Base-by-base conservation (phyloP, 2,113 vertebrate species). In the Protomyctophum bolini region DNA sequence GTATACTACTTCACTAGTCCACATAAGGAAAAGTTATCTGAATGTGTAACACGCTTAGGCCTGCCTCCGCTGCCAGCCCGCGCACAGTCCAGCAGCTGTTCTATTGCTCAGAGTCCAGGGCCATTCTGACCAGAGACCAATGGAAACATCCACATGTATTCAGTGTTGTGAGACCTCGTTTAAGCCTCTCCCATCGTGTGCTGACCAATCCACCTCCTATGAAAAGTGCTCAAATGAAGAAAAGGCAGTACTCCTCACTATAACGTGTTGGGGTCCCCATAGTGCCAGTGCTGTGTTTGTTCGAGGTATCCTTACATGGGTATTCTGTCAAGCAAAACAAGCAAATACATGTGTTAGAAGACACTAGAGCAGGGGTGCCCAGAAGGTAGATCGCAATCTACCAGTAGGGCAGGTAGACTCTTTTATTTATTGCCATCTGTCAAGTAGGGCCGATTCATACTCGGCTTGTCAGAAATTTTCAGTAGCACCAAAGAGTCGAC, bases 181-280 rank as follows among this genome's bases (percentile, higher is more conserved):
- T 8, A 62, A 80, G 59, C 61, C 58, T 60, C 55, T 67, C 15
- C 56, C 66, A 79, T 33, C 10, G 12, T 70, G 67, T 0, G 73
- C 66, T 11, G 63, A 85, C 80, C 57, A 73, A 66, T 63, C 73
- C 51, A 73, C 67, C 70, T 64, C 56, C 58, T 50, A 54, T 0
- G 0, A 79, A 88, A 89, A 79, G 89, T 92, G 91, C 91, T 90
- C 70, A 79, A 65, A 73, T 68, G 69, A 76, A 73, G 72, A 73
- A 70, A 85, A 73, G 73, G 15, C 29, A 0, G 11, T 0, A 75
- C 83, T 76, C 70, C 74, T 79, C 33, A 4, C 64, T n/a, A 63
- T 77, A 73, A 1, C 77, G 68, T 21, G 50, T 67, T 60, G 73
- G 65, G 83, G 80, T 87, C 87, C 83, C 81, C 45, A 50, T 77